Evolutionary conservation across 2,797 vertebrate genomes (phyloP).

Genomic region (Galaxias olidus): DNA sequence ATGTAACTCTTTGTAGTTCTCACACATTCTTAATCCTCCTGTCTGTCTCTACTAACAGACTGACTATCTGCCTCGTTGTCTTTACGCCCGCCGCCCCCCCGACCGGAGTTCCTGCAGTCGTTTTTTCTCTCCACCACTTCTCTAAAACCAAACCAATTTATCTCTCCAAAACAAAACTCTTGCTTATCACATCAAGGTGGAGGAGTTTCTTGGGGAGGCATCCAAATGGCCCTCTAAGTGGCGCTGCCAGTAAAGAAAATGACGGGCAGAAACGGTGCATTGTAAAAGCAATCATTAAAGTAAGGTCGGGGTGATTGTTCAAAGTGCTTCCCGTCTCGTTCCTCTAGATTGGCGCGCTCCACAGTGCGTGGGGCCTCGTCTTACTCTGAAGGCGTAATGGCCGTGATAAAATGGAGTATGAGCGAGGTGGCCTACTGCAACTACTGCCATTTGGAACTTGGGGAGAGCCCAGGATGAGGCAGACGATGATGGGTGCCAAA

Average conservation of each 20-base stretch:
- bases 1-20: no score
- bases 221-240: slow-evolving; percentile 35
- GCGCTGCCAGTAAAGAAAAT: slow-evolving; percentile 37
- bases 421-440: neutral
- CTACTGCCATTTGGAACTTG: slow-evolving; percentile 1
- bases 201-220: slow-evolving; percentile 26
- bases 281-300: slow-evolving; percentile 36
- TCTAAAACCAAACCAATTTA: slow-evolving; percentile 40
- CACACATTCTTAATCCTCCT: neutral
- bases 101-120: no score
- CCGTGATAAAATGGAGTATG: neutral
- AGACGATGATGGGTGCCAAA: slow-evolving; percentile 1
- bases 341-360: slow-evolving; percentile 10
- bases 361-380: neutral
- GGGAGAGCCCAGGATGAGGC: neutral
- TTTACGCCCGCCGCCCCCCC: slow-evolving; percentile 14
- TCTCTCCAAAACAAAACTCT: slow-evolving; percentile 42
- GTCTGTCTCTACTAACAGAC: neutral
- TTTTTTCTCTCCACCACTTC: neutral
- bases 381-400: slow-evolving; percentile 4
- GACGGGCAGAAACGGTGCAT: slow-evolving; percentile 22
- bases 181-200: slow-evolving; percentile 46
- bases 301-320: slow-evolving; percentile 13
- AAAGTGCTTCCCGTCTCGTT: slow-evolving; percentile 16
- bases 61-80: neutral